Base-by-base conservation (phyloP, 2,797 vertebrate species). In the Sebastes vulpes region DNA sequence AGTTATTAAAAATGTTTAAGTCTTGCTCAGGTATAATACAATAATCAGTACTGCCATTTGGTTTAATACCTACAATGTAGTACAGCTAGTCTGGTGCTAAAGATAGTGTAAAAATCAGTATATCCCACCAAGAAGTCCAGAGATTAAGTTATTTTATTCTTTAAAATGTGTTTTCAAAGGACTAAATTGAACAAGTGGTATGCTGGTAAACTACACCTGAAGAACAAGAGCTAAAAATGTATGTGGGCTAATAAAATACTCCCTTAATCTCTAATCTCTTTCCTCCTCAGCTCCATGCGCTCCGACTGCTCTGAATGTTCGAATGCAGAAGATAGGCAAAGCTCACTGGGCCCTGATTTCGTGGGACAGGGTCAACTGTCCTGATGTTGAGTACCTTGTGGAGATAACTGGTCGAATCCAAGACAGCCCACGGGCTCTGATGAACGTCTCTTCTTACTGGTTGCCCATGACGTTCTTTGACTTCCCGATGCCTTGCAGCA, bases 361-460 rank as follows among this genome's bases (percentile, higher is more conserved):
- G 11, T 97, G 97, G 97, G 84, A 76, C 26, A 46, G 3, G 0
- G 92, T 95, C 61, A 26, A 72, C 26, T 97, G 96, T 83, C 64
- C 91, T 1, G 38, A 53, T 0, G 90, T 94, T 0, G 87, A 93
- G 3, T 97, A 96, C 81, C 70, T 94, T 75, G 93, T 84, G 1
- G 67, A 86, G 50, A 52, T 97, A 14, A 82, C 1, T 0, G 96
- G 96, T 14, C 71, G 16, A 21, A 92, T 97, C 74, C 16, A 92
- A 26, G 78, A 89, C 57, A 70, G 91, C 78, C 88, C 91, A 7
- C 58, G 80, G 25, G 57, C 85, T 2, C 11, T 79, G 23, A 93
- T 96, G 81, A 66, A 84, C 0, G 4, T 97, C 18, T 74, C 88
- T 2, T 97, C 96, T 35, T 97, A 97, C 75, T 96, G 96, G 96